A percentile compares a stretch with the other conserved stretches of the same genome.
Evolutionary conservation across 2,113 vertebrate genomes (phyloP).

Genomic region (Lathamus discolor): DNA sequence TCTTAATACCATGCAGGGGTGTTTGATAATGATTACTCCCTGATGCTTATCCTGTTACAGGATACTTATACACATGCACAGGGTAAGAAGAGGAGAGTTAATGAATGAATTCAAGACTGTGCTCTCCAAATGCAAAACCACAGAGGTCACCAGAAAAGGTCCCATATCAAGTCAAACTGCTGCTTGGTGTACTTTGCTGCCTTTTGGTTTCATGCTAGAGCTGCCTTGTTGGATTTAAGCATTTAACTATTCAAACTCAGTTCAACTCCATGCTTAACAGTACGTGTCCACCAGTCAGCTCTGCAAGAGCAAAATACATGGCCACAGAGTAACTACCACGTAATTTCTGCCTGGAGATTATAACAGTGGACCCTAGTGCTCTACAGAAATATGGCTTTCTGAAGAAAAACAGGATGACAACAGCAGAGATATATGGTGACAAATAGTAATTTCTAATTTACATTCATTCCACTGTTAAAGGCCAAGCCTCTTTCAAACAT

Average conservation of each 20-base stretch:
- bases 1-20: background rate
- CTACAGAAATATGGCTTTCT: conserved; percentile 27
- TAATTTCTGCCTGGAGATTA: background rate
- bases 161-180: background rate
- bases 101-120: background rate
- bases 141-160: background rate
- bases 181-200: background rate
- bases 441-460: conserved; percentile 19
- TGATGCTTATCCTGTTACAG: conserved; percentile 65
- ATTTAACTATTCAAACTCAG: background rate
- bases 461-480: conserved; percentile 8
- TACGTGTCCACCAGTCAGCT: background rate
- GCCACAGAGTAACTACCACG: background rate
- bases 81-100: background rate
- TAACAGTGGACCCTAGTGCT: background rate
- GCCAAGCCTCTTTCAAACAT: background rate
- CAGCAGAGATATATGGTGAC: conserved; percentile 9
- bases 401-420: conserved; percentile 60
- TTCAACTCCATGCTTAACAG: background rate
- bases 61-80: background rate
- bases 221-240: background rate
- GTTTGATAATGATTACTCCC: conserved; percentile 52
- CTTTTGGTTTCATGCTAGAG: background rate
- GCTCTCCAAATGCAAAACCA: background rate
- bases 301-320: background rate